Base-by-base conservation (phyloP, 2,888 invertebrate species). In the Noctua janthina region DNA sequence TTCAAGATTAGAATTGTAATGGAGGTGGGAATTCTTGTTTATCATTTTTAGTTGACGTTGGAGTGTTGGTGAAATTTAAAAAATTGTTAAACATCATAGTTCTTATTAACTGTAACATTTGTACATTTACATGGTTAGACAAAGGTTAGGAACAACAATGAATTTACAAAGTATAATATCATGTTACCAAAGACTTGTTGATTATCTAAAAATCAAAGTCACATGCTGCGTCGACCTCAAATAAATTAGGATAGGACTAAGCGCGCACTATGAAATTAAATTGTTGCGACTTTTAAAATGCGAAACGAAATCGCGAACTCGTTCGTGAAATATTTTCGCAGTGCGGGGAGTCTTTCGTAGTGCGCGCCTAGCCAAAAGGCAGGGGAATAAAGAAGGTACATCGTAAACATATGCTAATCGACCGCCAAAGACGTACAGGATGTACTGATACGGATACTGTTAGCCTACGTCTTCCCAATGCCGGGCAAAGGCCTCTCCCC, bases 1-100 rank as follows among this genome's bases (percentile, higher is more conserved):
- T 79, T 23, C 23, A 64, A 56, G 51, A 82, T 68, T 71, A 46
- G 23, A 82, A 43, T 43, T 68, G 3, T 23, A 23, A 35, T 23
- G 29, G 76, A 46, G 67, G 51, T 29, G 51, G 1, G 8, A 29
- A n/a, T 68, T 56, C 15, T 51, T 68, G 6, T 15, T 59, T 29
- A n/a, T 23, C 1, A 59, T 59, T 59, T 59, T n/a, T 29, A n/a
- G 6, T 59, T 59, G 59, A 59, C n/a, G 2, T 59, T 5, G 1
- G 5, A 59, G 59, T 59, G 10, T 13, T 59, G n/a, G 10, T 56
- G 56, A 56, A 23, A 23, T 56, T 56, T 2, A 0, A 11, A 3
- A 56, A 56, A 56, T 23, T 46, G 51, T 51, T 51, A 6, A 6
- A 51, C 51, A 15, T 51, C 43, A 43, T 43, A 7, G 46, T 46